phyloP scores from a whole-genome alignment of 2,888 invertebrate species.

The Ypsolopha scabrella region DNA sequence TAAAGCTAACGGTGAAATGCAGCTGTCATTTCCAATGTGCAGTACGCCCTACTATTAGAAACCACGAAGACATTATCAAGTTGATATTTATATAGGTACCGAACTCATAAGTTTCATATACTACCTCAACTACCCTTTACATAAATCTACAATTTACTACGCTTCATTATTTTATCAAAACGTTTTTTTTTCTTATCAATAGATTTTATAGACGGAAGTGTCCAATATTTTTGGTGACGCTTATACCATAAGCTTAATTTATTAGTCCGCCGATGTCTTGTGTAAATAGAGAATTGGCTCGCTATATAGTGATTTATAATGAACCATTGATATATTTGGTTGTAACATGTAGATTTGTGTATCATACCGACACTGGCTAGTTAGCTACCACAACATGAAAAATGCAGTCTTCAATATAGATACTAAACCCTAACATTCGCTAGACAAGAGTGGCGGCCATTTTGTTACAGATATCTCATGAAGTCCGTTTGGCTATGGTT shows the following conservation, averaged over 20 bases:
- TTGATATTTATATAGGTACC: not conserved
- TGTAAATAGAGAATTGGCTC: too few relatives aligned
- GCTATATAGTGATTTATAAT: too few relatives aligned
- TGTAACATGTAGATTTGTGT: not conserved
- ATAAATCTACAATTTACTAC: conserved; percentile 1
- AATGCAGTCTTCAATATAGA: conserved; percentile 64
- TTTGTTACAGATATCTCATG: too few relatives aligned
- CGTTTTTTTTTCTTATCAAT: too few relatives aligned
- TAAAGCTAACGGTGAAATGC: too few relatives aligned
- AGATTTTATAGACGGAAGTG: too few relatives aligned
- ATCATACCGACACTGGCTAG: conserved; percentile 41
- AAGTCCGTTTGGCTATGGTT: too few relatives aligned
- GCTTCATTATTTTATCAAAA: not conserved
- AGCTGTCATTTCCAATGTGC: not conserved
- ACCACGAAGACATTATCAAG: not conserved
- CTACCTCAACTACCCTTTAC: not conserved
- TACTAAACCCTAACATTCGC: conserved; percentile 44
- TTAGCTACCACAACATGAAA: conserved; percentile 47
- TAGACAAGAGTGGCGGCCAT: conserved; percentile 38
- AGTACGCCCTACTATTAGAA: not conserved
- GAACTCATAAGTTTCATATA: too few relatives aligned
- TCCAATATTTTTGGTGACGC: too few relatives aligned
- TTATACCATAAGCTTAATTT: not conserved
- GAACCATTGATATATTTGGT: too few relatives aligned
- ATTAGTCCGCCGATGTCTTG: not conserved